Percentiles rank a stretch among this genome's conserved stretches.
Evolutionary conservation across 2,113 vertebrate species (phyloP).

Genomic region (Carassius auratus): DNA sequence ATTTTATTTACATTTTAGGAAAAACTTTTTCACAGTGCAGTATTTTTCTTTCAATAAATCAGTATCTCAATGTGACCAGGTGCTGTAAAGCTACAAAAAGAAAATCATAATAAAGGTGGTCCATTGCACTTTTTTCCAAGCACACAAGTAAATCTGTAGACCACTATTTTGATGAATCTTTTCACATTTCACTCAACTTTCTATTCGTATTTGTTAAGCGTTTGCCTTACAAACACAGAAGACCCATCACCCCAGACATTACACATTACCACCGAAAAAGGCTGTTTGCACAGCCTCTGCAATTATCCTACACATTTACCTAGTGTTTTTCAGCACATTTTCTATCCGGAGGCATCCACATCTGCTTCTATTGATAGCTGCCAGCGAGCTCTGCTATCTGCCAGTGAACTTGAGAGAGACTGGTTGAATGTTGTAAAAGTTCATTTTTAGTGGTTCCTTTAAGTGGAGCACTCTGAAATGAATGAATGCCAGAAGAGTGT

Average conservation of each 20-base stretch:
- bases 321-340: background rate
- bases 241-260: slow-evolving; percentile 2
- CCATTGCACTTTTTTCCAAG: too few relatives aligned
- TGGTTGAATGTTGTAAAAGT: background rate
- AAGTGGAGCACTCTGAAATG: background rate
- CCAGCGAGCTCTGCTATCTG: slow-evolving; percentile 18
- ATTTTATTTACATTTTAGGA: too few relatives aligned
- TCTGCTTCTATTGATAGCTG: slow-evolving; percentile 16
- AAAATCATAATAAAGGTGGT: too few relatives aligned
- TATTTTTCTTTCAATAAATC: too few relatives aligned
- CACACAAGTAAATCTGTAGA: too few relatives aligned
- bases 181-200: background rate
- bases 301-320: background rate
- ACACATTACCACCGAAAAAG: background rate
- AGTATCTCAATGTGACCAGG: too few relatives aligned
- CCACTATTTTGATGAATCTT: too few relatives aligned
- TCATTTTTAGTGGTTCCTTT: slow-evolving; percentile 10
- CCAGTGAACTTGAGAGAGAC: background rate
- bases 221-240: slow-evolving; percentile 18
- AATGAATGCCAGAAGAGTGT: slow-evolving; percentile 29
- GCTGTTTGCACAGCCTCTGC: background rate
- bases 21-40: too few relatives aligned
- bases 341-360: background rate
- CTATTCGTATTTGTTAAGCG: background rate
- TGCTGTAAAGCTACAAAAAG: too few relatives aligned